Evolutionary conservation across 2,888 invertebrate genomes (phyloP), one percentile per base, ranked within the genome.

Genomic region (Trachelus tabidus): DNA sequence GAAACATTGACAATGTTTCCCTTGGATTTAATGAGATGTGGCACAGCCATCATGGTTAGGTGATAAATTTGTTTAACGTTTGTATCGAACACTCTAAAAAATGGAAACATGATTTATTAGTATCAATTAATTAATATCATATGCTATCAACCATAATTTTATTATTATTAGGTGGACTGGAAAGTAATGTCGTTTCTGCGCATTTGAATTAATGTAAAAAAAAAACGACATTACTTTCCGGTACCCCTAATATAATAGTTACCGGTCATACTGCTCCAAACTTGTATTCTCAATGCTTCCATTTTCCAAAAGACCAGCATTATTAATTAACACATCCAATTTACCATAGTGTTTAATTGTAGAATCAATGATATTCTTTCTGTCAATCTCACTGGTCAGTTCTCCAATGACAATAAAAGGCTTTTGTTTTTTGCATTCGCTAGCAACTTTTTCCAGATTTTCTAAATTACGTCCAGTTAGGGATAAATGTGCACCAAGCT

Each of bases 1-100:
- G 98, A 99, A 0, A 99, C 96, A 90, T 99, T 99, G 0, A 99
- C 98, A 85, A 98, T 96, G 84, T 95, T 97, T n/a, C 98, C 98
- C 91, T 97, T 96, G 0, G 95, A 94, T 91, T 95, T 94, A 3
- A 97, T 92, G 33, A 99, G 93, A 92, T 98, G 95, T 0, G 98
- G 98, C 0, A 97, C 96, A 4, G 98, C 96, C 75, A 98, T 90
- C 95, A 96, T 96, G 0, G 97, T 98, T 81, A 98, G 90, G 80
- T 96, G 94, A 89, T 96, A 96, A 31, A 97, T 93, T 0, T 96
- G 94, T 80, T 98, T 94, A 0, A 98, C 95, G 91, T 99, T 99
- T 2, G 96, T 94, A 87, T 97, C 96, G 95, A 99, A 97, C 15
- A 98, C 92, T 34, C 95, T 93, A 77, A 69, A 88, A 86, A 4